Conservation (phyloP, 37 sponge, comb jelly and placozoan genomes). For the Geodia barretti region DNA sequence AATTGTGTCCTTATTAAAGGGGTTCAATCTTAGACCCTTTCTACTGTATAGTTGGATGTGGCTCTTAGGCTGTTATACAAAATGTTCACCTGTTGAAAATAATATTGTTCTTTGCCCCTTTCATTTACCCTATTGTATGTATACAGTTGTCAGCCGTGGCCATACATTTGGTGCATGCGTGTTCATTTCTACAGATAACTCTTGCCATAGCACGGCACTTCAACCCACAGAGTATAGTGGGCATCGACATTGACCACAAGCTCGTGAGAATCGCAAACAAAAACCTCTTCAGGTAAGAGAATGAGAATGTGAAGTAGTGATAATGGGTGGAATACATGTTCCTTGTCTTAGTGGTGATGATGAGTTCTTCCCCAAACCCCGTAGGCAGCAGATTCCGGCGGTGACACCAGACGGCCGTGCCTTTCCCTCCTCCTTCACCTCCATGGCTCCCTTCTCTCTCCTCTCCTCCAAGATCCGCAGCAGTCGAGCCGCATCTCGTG, state of each 20-base stretch:
- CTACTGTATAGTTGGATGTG: too few species aligned
- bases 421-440: constrained; percentile 55
- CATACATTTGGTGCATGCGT: too few species aligned
- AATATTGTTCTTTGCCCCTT: too few species aligned
- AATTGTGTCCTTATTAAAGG: too few species aligned
- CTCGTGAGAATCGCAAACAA: constrained; percentile 86
- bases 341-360: background rate
- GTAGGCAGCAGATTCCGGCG: constrained; percentile 23
- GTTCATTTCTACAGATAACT: constrained; percentile 56
- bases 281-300: constrained; percentile 59
- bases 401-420: constrained; percentile 51
- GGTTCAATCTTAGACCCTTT: too few species aligned
- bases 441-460: constrained; percentile 12
- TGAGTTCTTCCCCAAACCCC: background rate
- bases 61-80: too few species aligned
- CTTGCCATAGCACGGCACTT: constrained; percentile 79
- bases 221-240: constrained; percentile 72
- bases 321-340: too few species aligned
- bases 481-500: too few species aligned
- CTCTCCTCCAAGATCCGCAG: background rate
- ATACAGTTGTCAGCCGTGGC: too few species aligned
- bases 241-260: constrained; percentile 91
- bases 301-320: too few species aligned
- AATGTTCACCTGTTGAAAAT: too few species aligned
- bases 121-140: too few species aligned